Percentiles rank a stretch among this genome's conserved stretches.
phyloP scores from a whole-genome alignment of 1,140 invertebrate species.

The Pseudobourletiella spinata region DNA sequence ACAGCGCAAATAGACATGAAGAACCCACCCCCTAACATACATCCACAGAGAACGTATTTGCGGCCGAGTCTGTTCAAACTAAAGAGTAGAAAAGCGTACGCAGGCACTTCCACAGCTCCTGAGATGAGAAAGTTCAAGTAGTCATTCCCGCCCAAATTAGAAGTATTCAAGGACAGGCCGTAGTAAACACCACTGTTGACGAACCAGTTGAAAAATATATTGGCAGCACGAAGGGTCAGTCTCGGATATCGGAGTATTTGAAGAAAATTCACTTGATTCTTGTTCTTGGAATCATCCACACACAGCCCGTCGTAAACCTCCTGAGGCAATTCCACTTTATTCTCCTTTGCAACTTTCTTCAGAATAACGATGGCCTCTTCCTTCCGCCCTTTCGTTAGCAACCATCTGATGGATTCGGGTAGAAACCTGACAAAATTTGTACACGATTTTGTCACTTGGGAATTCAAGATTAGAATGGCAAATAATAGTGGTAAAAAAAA shows the following conservation, averaged over 20 bases:
- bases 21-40: constrained; percentile 52
- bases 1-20: constrained; percentile 21
- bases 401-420: constrained; percentile 72
- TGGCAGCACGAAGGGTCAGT: constrained; percentile 57
- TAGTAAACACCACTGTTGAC: constrained; percentile 71
- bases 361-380: constrained; percentile 60
- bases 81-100: constrained; percentile 56
- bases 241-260: constrained; percentile 57
- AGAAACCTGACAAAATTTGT: constrained; percentile 51
- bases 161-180: constrained; percentile 68
- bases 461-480: too few relatives aligned
- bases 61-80: constrained; percentile 61
- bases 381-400: constrained; percentile 61
- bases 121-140: constrained; percentile 67
- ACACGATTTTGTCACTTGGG: too few relatives aligned
- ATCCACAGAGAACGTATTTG: constrained; percentile 56
- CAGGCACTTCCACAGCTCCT: constrained; percentile 66
- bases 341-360: constrained; percentile 57
- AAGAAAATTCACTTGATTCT: constrained; percentile 13
- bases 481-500: constrained; percentile 37
- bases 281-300: constrained; percentile 6
- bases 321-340: constrained; percentile 50
- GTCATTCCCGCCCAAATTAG: constrained; percentile 61
- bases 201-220: constrained; percentile 65
- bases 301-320: constrained; percentile 50